These are phyloP conservation scores for Apeira syringaria DNA, from an alignment of 2,888 invertebrate species.

Conservation along the genomic window DNA sequence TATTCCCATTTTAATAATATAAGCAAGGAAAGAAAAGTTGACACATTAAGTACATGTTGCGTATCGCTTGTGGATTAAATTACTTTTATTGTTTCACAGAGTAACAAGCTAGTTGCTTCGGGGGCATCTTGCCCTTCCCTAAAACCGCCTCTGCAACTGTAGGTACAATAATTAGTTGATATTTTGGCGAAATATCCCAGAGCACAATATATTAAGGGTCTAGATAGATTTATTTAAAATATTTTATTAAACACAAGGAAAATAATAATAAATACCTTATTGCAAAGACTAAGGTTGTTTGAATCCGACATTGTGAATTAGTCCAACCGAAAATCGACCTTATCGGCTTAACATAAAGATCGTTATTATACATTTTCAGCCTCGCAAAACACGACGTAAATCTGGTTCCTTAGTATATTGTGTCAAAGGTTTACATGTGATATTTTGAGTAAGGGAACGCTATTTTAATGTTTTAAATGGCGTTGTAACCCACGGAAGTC, in stretches of 20 bases:
- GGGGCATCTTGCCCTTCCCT: slow-evolving; percentile 14
- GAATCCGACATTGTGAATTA: too few species aligned
- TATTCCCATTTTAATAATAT: too few species aligned
- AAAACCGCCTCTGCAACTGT: slow-evolving; percentile 28
- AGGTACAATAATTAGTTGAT: slow-evolving; percentile 37
- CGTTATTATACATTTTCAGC: too few species aligned
- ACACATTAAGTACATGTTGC: too few species aligned
- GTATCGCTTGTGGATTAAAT: too few species aligned
- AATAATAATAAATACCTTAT: too few species aligned
- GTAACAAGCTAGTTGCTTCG: not conserved
- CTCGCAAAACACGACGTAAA: not conserved
- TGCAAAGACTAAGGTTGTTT: too few species aligned
- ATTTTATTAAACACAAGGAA: too few species aligned
- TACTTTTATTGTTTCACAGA: slow-evolving; percentile 4
- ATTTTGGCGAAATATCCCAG: slow-evolving; percentile 41
- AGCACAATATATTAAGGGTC: slow-evolving; percentile 40
- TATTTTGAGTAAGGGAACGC: slow-evolving; percentile 59
- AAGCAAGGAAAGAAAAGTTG: too few species aligned
- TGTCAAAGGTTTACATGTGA: slow-evolving; percentile 72
- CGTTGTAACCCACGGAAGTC: too few species aligned
- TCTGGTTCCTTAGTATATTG: slow-evolving; percentile 34
- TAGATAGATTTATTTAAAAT: slow-evolving; percentile 14
- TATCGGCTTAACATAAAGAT: too few species aligned
- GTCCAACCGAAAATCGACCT: too few species aligned
- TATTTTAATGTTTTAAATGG: slow-evolving; percentile 33